Conservation (phyloP, 37 sponge, comb jelly and placozoan species). For the Geodia barretti region DNA sequence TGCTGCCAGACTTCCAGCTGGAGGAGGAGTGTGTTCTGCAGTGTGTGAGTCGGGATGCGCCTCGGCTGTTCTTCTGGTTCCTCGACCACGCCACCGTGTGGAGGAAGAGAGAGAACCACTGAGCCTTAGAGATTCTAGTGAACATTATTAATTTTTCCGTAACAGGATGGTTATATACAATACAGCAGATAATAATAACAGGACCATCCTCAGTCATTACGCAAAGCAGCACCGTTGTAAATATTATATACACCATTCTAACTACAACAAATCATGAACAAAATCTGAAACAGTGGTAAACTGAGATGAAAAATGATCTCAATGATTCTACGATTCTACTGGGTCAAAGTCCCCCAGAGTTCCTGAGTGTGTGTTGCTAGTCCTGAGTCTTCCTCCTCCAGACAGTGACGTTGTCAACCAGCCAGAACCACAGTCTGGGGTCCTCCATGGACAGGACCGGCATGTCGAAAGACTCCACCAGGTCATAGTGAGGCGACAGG, state of each 20-base stretch:
- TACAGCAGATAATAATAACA: no score
- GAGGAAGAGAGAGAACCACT: slow-evolving; percentile 70
- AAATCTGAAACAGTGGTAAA: no score
- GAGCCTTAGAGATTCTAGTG: no score
- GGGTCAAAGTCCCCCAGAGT: no score
- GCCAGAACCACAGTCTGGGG: neutral
- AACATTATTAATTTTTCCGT: no score
- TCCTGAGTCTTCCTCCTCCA: slow-evolving; percentile 36
- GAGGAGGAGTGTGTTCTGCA: slow-evolving; percentile 63
- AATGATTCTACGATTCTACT: neutral
- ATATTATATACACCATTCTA: neutral
- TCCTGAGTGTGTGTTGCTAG: neutral
- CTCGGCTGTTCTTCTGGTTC: slow-evolving; percentile 74
- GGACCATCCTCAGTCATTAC: no score
- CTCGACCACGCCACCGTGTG: slow-evolving; percentile 84
- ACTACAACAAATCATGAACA: no score
- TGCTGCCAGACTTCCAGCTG: slow-evolving; percentile 75
- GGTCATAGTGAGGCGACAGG: neutral
- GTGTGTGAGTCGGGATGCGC: slow-evolving; percentile 77
- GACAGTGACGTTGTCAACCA: slow-evolving; percentile 7
- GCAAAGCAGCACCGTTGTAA: neutral
- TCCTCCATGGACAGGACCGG: neutral
- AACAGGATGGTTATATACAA: no score
- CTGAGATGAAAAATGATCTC: neutral
- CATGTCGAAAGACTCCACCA: slow-evolving; percentile 10